phyloP scores from a whole-genome alignment of 1,140 invertebrate genomes.

The Pseudomyrmex sp. region DNA sequence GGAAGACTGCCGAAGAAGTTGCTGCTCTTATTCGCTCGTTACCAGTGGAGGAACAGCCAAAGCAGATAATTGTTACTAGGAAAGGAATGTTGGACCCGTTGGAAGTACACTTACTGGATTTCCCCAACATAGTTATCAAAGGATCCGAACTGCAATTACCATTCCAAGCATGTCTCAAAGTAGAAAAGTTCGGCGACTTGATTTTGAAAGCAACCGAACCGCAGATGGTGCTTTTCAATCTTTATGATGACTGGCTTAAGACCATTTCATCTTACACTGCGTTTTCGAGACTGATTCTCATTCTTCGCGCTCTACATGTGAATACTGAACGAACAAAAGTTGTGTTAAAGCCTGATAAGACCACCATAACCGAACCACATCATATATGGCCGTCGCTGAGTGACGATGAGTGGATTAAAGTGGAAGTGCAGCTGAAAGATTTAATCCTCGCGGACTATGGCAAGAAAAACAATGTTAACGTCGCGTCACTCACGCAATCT shows the following conservation, averaged over 20 bases:
- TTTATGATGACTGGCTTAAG: constrained; percentile 99
- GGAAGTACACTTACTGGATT: constrained; percentile 99
- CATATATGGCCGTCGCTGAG: constrained; percentile 99
- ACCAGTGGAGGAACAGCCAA: constrained; percentile 99
- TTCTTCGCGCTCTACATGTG: constrained; percentile 98
- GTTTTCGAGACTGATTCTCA: constrained; percentile 98
- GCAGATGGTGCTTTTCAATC: constrained; percentile 99
- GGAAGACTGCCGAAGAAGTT: constrained; percentile 99
- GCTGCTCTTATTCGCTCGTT: constrained; percentile 99
- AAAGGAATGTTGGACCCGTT: constrained; percentile 99
- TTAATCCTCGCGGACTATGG: constrained; percentile 99
- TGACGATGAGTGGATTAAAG: constrained; percentile 99
- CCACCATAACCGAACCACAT: constrained; percentile 99
- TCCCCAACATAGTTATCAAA: constrained; percentile 99
- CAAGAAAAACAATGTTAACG: constrained; percentile 99
- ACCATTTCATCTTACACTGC: constrained; percentile 98
- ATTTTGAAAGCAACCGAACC: constrained; percentile 99
- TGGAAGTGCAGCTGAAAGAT: constrained; percentile 99
- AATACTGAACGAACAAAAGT: constrained; percentile 99
- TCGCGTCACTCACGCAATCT: constrained; percentile 98
- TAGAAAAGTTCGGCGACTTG: constrained; percentile 99
- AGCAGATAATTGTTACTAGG: constrained; percentile 99
- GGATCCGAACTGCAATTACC: constrained; percentile 99
- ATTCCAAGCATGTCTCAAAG: constrained; percentile 99
- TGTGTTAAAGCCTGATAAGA: constrained; percentile 99